These are phyloP conservation scores for Anguilla japonica DNA, from an alignment of 2,113 vertebrate species.

Conservation along the genomic window DNA sequence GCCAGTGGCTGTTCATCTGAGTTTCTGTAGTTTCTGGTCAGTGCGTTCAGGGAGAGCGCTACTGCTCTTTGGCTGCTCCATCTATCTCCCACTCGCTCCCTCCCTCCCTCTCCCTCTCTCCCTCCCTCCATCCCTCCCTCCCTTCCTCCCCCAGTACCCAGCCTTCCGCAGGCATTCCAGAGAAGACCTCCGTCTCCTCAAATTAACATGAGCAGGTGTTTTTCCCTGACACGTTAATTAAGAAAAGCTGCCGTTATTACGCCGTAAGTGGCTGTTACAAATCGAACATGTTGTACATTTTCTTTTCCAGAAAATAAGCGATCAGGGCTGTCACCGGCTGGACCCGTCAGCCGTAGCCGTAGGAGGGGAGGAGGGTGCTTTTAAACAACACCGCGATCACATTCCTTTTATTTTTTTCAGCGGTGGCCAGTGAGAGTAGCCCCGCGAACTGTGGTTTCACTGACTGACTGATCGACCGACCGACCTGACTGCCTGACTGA, in stretches of 20 bases:
- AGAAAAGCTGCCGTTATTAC: constrained; percentile 65
- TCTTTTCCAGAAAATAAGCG: constrained; percentile 48
- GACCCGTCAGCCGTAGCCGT: constrained; percentile 41
- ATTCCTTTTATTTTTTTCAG: constrained; percentile 38
- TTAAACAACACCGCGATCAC: constrained; percentile 43
- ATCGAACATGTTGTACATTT: constrained; percentile 66
- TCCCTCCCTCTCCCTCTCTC: background rate
- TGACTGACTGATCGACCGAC: background rate
- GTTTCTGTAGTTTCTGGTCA: background rate
- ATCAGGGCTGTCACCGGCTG: constrained; percentile 57
- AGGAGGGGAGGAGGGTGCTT: constrained; percentile 41
- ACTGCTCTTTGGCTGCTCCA: background rate
- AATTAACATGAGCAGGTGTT: constrained; percentile 67
- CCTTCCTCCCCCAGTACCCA: constrained; percentile 29
- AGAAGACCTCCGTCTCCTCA: constrained; percentile 59
- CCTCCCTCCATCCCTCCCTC: background rate
- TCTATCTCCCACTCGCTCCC: too few species aligned
- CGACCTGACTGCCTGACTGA: too few species aligned
- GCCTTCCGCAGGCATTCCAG: constrained; percentile 45
- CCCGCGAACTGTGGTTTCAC: background rate
- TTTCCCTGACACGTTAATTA: constrained; percentile 67
- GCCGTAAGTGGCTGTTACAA: constrained; percentile 65
- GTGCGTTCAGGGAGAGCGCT: background rate
- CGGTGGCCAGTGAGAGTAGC: background rate
- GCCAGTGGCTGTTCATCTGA: background rate